These are phyloP conservation scores for Lycorma delicatula DNA, from an alignment of 1,140 invertebrate genomes.

Conservation along the genomic window DNA sequence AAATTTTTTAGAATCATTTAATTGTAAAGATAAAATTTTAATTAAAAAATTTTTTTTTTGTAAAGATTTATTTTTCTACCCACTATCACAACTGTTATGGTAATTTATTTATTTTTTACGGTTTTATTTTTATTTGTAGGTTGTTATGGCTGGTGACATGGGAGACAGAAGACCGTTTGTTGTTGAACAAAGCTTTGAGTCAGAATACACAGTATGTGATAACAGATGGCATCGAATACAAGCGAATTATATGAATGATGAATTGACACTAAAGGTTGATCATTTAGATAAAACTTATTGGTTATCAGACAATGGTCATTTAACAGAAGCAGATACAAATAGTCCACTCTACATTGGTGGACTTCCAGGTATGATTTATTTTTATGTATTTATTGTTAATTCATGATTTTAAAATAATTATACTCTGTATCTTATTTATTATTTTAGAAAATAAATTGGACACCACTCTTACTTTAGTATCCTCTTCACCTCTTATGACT, in stretches of 20 bases:
- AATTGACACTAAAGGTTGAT: conserved; percentile 65
- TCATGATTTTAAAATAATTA: too few relatives aligned
- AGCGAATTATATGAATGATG: conserved; percentile 59
- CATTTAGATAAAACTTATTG: conserved; percentile 46
- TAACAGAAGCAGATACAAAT: conserved; percentile 41
- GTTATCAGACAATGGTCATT: conserved; percentile 39
- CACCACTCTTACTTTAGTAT: too few relatives aligned
- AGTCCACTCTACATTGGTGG: conserved; percentile 76
- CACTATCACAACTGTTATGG: too few relatives aligned
- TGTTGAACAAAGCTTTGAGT: conserved; percentile 49
- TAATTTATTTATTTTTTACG: too few relatives aligned
- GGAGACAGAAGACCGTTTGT: conserved; percentile 50
- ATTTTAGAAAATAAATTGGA: too few relatives aligned
- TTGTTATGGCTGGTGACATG: conserved; percentile 60
- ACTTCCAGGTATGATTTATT: conserved; percentile 57
- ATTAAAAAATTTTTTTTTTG: too few relatives aligned
- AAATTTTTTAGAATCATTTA: too few relatives aligned
- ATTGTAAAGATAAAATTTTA: too few relatives aligned
- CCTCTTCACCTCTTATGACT: too few relatives aligned
- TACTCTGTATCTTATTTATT: too few relatives aligned
- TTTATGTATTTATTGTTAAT: too few relatives aligned
- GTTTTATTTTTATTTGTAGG: conserved; percentile 41
- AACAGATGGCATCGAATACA: conserved; percentile 79
- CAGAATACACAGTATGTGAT: conserved; percentile 57
- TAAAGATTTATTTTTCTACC: too few relatives aligned